Evolutionary conservation across 23 tunicate genomes (phyloP).

Genomic region (Aplidium turbinatum): DNA sequence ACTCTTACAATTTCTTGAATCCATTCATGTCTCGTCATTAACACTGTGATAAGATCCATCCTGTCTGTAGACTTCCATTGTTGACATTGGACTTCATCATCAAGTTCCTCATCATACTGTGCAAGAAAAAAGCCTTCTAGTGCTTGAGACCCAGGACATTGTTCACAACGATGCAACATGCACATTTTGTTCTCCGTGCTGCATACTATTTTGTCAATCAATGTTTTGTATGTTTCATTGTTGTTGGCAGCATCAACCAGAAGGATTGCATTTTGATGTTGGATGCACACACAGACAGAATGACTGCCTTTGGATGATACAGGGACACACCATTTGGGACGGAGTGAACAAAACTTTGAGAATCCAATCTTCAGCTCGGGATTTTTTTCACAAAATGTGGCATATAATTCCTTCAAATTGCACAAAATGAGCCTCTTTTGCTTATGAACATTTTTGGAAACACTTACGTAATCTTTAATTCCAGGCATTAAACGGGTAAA

Average conservation of each 20-base stretch:
- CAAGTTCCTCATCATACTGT: not conserved
- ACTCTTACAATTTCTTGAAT: not conserved
- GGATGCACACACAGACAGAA: slow-evolving; percentile 23
- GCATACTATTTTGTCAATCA: slow-evolving; percentile 8
- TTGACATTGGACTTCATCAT: slow-evolving; percentile 9
- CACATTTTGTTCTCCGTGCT: slow-evolving; percentile 14
- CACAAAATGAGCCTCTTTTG: slow-evolving; percentile 1
- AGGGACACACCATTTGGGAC: slow-evolving; percentile 29
- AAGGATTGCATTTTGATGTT: slow-evolving; percentile 10
- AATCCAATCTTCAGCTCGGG: slow-evolving; percentile 24
- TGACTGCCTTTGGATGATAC: slow-evolving; percentile 8
- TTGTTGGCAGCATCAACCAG: not conserved
- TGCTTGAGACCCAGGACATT: slow-evolving; percentile 17
- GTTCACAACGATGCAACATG: slow-evolving; percentile 9
- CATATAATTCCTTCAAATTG: slow-evolving; percentile 20
- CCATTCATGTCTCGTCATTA: not conserved
- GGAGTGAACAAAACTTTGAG: slow-evolving; percentile 1
- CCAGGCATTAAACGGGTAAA: not conserved
- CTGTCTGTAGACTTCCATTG: slow-evolving; percentile 17
- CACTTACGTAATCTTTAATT: slow-evolving; percentile 17
- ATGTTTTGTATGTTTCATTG: not conserved
- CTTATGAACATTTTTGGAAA: slow-evolving; percentile 10
- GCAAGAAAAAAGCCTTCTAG: not conserved
- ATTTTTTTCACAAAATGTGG: slow-evolving; percentile 6
- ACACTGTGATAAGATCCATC: not conserved